These are phyloP conservation scores for Poeciliopsis prolifica DNA, from an alignment of 2,113 vertebrate genomes.

Conservation along the genomic window DNA sequence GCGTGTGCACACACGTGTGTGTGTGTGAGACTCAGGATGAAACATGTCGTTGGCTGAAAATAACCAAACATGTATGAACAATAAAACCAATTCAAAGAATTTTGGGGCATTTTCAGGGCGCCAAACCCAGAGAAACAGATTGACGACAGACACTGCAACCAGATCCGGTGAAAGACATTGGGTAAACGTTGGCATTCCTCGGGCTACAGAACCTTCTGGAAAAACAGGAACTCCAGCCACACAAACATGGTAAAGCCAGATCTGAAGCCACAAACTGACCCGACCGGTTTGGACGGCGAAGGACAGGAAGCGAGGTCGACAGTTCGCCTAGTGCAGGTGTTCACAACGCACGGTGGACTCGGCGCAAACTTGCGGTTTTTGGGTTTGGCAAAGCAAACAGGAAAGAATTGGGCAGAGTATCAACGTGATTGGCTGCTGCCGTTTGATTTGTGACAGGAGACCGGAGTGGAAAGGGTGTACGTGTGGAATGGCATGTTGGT, in stretches of 20 bases:
- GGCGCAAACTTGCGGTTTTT: slow-evolving; percentile 13
- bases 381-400: slow-evolving; percentile 55
- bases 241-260: slow-evolving; percentile 58
- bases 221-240: slow-evolving; percentile 45
- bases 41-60: not conserved
- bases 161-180: slow-evolving; percentile 5
- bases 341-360: slow-evolving; percentile 19
- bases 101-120: not conserved
- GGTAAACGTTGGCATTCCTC: slow-evolving; percentile 54
- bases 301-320: slow-evolving; percentile 42
- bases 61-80: slow-evolving; percentile 1
- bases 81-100: not conserved
- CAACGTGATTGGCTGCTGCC: slow-evolving; percentile 1
- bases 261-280: slow-evolving; percentile 26
- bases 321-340: slow-evolving; percentile 36
- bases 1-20: too few species aligned
- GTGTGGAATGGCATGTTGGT: slow-evolving; percentile 46
- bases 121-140: slow-evolving; percentile 3
- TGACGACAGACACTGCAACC: slow-evolving; percentile 12
- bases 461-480: slow-evolving; percentile 38
- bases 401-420: slow-evolving; percentile 50
- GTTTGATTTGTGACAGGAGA: slow-evolving; percentile 37
- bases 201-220: slow-evolving; percentile 34
- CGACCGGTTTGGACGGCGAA: slow-evolving; percentile 44
- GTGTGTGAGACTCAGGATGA: not conserved